phyloP scores from a whole-genome alignment of 2,113 vertebrate genomes.

The Aphelocoma coerulescens region DNA sequence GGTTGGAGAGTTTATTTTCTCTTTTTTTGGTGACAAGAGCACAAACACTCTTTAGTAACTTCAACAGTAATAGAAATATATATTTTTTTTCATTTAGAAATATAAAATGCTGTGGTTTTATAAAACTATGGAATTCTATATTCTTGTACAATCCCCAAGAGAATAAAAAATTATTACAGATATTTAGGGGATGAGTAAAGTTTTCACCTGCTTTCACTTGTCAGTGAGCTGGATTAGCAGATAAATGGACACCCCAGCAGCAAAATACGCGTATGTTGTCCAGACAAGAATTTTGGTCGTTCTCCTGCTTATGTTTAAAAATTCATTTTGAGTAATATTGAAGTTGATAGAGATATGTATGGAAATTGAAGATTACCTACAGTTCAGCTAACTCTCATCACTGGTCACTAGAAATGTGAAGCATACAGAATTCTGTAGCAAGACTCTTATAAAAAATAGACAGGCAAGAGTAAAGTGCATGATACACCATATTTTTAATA shows the following conservation, averaged over 20 bases:
- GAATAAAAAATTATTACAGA: neutral
- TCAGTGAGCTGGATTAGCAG: neutral
- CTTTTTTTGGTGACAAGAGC: neutral
- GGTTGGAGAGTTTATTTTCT: neutral
- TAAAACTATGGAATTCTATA: neutral
- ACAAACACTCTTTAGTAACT: neutral
- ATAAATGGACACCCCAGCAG: neutral
- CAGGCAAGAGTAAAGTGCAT: neutral
- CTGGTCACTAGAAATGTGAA: conserved; percentile 10
- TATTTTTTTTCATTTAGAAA: neutral
- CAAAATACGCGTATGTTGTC: neutral
- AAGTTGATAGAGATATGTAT: neutral
- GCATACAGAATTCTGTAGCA: neutral
- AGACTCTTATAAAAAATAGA: neutral
- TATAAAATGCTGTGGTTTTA: neutral
- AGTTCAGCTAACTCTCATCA: neutral
- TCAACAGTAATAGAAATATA: neutral
- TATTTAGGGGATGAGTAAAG: neutral
- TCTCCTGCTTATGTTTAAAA: neutral
- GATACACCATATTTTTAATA: neutral
- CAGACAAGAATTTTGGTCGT: neutral
- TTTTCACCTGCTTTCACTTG: neutral
- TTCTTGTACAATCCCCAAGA: neutral
- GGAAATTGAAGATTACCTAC: neutral
- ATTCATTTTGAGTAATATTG: neutral